These are phyloP conservation scores for Lomographa bimaculata DNA, from an alignment of 2,888 invertebrate genomes.

Conservation along the genomic window DNA sequence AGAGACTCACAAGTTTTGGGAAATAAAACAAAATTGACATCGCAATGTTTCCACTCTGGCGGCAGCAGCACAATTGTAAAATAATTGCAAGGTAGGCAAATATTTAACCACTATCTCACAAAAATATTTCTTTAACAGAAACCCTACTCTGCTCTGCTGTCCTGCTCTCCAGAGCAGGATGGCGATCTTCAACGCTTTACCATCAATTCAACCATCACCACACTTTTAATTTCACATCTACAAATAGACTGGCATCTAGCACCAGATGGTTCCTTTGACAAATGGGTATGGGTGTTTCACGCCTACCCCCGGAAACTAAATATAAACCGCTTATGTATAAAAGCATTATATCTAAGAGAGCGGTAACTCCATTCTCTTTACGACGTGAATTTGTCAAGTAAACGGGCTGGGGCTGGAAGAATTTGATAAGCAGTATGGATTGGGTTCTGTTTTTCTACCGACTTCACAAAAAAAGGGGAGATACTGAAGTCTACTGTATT, in stretches of 20 bases:
- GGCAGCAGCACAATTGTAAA: no score
- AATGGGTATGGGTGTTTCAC: conserved; percentile 10
- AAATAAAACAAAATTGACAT: no score
- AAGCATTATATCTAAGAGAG: conserved; percentile 15
- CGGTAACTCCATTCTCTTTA: conserved; percentile 22
- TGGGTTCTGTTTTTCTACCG: neutral
- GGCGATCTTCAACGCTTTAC: conserved; percentile 1
- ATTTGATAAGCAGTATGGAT: conserved; percentile 11
- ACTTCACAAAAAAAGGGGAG: no score
- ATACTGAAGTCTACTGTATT: no score
- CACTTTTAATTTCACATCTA: neutral
- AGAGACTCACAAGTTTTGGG: no score
- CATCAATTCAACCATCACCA: neutral
- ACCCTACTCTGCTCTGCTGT: no score
- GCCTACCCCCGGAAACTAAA: conserved; percentile 10
- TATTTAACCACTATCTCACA: no score
- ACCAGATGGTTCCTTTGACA: conserved; percentile 15
- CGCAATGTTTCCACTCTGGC: no score
- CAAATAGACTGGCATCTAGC: neutral
- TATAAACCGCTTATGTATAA: conserved; percentile 17
- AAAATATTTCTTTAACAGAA: no score
- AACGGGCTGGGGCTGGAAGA: conserved; percentile 5
- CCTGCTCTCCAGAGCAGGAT: no score
- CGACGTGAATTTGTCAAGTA: conserved; percentile 25
- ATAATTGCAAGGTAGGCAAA: no score